Evolutionary conservation across 2,888 invertebrate species (phyloP), one percentile per base, ranked within the genome.

Genomic region (Agonum fuliginosum): DNA sequence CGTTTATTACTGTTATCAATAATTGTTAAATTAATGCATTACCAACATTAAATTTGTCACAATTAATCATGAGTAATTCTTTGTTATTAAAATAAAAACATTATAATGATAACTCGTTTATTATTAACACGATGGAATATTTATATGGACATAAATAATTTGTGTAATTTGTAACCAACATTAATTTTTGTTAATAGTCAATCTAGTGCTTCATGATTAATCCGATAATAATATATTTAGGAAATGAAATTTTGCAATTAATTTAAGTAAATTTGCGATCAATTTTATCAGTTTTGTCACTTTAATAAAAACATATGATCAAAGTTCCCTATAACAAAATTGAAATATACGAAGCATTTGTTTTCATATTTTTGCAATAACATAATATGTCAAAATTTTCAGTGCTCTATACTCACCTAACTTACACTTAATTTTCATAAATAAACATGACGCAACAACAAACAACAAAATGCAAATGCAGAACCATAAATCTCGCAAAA

Each of bases 401-500:
- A 62, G 58, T 62, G 12, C 3, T 24, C n/a, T n/a, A 10, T 48
- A 22, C 8, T 48, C 48, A 48, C 19, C 19, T 48, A 30, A 30
- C 3, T 30, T n/a, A n/a, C 30, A 30, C 3, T 30, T 30, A 30
- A 3, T 5, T 30, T 30, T 30, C 6, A 5, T 30, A 5, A 14
- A 46, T 46, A n/a, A 46, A 46, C 10, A 48, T 48, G 48, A 3
- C 48, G 4, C 19, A n/a, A n/a, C n/a, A n/a, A n/a, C n/a, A 1
- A 48, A 2, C 20, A 17, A 17, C 27, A 14, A 30, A 27, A 30
- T 62, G 58, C 12, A 27, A 14, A 5, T 67, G 67, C 67, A 67
- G 22, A n/a, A 75, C 75, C 8, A 75, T 75, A 12, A 75, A 75
- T 75, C 54, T 75, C 5, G 75, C 75, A 2, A 67, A 75, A 48